Percentiles rank a stretch among this genome's conserved stretches.
These are phyloP conservation scores for Cheilosia scutellata DNA, from an alignment of 2,888 invertebrate genomes.

Conservation along the genomic window DNA sequence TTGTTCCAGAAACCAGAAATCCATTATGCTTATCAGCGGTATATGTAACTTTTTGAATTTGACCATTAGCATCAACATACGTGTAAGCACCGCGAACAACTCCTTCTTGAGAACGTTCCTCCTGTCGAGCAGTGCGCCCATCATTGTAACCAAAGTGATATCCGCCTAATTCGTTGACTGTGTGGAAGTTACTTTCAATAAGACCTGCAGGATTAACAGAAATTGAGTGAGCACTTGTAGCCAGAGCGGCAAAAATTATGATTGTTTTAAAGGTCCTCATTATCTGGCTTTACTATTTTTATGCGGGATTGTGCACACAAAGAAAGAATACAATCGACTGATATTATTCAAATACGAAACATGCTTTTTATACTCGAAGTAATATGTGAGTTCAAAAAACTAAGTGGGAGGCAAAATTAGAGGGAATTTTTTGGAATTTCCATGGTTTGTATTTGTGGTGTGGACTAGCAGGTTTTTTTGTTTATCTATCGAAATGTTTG, in stretches of 20 bases:
- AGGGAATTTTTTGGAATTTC: too few relatives aligned
- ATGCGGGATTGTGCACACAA: background rate
- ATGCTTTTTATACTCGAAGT: slow-evolving; percentile 21
- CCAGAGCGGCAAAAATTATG: background rate
- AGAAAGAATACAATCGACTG: slow-evolving; percentile 18
- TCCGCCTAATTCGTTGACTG: slow-evolving; percentile 35
- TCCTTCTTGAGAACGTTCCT: slow-evolving; percentile 76
- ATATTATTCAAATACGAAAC: slow-evolving; percentile 2
- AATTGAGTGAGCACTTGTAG: background rate
- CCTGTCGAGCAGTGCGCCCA: slow-evolving; percentile 52
- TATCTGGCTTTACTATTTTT: background rate
- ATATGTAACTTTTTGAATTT: slow-evolving; percentile 79
- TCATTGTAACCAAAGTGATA: slow-evolving; percentile 69
- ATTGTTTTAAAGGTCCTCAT: slow-evolving; percentile 48
- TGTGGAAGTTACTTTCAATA: slow-evolving; percentile 21
- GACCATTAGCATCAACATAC: slow-evolving; percentile 81
- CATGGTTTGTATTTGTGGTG: too few relatives aligned
- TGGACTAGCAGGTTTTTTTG: too few relatives aligned
- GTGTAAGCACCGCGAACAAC: slow-evolving; percentile 80
- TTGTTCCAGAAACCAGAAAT: slow-evolving; percentile 79
- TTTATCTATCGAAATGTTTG: too few relatives aligned
- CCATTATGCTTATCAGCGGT: slow-evolving; percentile 79
- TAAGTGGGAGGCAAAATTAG: too few relatives aligned
- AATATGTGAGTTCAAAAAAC: too few relatives aligned
- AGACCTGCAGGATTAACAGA: background rate